Conservation (phyloP, 2,113 vertebrate species). For the Scomber colias region DNA sequence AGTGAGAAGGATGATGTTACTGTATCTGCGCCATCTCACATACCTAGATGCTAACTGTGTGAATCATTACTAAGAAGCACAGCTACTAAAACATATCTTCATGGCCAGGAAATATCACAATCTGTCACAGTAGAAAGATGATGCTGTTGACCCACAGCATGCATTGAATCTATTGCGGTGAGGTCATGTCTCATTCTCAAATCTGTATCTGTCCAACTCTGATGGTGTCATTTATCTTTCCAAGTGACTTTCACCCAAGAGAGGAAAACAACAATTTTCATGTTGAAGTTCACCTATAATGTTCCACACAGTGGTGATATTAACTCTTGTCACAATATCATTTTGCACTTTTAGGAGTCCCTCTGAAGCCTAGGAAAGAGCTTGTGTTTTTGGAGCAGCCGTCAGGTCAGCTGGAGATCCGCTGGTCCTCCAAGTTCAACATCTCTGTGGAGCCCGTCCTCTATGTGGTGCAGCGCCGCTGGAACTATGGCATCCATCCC, state of each 20-base stretch:
- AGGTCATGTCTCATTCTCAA: conserved; percentile 78
- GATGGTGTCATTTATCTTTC: conserved; percentile 65
- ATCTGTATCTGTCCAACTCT: conserved; percentile 52
- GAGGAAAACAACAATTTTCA: conserved; percentile 44
- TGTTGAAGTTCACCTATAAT: conserved; percentile 33
- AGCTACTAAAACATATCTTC: conserved; percentile 66
- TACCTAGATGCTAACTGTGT: conserved; percentile 78
- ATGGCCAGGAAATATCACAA: conserved; percentile 63
- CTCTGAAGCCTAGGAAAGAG: conserved; percentile 95
- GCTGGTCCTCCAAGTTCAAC: conserved; percentile 97
- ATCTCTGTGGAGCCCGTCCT: conserved; percentile 96
- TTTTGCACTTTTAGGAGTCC: conserved; percentile 87
- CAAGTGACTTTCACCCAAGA: conserved; percentile 25
- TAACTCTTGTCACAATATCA: conserved; percentile 22
- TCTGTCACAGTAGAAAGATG: conserved; percentile 68
- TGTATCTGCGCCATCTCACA: conserved; percentile 24
- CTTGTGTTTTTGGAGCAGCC: conserved; percentile 89
- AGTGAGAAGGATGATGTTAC: not conserved
- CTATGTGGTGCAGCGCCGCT: conserved; percentile 93
- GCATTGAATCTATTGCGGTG: conserved; percentile 66
- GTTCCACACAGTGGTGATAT: conserved; percentile 43
- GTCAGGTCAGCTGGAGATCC: conserved; percentile 91
- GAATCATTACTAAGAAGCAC: conserved; percentile 62
- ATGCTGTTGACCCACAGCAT: conserved; percentile 72
- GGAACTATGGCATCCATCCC: conserved; percentile 97